phyloP scores from a whole-genome alignment of 2,113 vertebrate species.

The Miniopterus natalensis region DNA sequence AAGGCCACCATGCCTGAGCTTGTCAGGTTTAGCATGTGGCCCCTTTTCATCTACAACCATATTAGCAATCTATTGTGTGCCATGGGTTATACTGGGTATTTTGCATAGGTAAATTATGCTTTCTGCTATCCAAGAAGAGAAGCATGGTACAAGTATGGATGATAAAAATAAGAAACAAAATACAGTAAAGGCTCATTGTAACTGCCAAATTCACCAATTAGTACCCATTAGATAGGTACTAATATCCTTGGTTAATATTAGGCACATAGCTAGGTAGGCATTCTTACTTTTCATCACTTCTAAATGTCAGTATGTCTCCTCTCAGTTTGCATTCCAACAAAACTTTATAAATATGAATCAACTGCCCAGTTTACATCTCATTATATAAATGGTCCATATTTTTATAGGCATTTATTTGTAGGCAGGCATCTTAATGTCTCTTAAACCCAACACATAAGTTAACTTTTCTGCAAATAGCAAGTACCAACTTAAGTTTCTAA shows the following conservation, averaged over 20 bases:
- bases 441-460: conserved; percentile 1
- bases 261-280: neutral
- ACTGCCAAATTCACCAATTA: neutral
- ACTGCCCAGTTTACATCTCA: neutral
- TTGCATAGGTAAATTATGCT: neutral
- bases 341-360: neutral
- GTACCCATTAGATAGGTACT: neutral
- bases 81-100: neutral
- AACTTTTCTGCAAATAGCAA: neutral
- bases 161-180: neutral
- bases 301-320: neutral
- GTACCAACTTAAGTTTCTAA: neutral
- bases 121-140: neutral
- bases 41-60: too few relatives aligned
- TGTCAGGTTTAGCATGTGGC: too few relatives aligned
- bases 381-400: neutral
- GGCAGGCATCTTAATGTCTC: neutral
- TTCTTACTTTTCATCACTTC: neutral
- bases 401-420: neutral
- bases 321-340: neutral
- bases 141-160: neutral
- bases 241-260: neutral
- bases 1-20: too few relatives aligned
- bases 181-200: neutral
- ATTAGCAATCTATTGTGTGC: neutral